These are phyloP conservation scores for Ylistrum balloti DNA, from an alignment of 1,140 invertebrate genomes.

Conservation along the genomic window DNA sequence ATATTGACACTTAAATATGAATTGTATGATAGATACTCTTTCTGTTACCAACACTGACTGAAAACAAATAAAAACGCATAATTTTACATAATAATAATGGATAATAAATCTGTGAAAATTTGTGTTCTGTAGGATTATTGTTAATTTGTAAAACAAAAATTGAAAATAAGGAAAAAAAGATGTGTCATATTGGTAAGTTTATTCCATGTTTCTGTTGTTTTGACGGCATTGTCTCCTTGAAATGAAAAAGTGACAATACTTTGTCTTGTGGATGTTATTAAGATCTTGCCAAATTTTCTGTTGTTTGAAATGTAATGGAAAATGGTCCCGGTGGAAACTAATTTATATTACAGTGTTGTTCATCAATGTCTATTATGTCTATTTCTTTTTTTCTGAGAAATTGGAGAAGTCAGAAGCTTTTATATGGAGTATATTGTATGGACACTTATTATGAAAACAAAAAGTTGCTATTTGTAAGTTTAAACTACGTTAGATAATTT, in stretches of 20 bases:
- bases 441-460: background rate
- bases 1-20: background rate
- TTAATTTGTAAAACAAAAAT: background rate
- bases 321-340: background rate
- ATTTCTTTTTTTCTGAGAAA: constrained; percentile 19
- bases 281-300: constrained; percentile 18
- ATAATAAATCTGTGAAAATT: too few species aligned
- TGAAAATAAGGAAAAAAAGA: too few species aligned
- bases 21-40: too few species aligned
- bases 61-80: too few species aligned
- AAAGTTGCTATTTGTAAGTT: constrained; percentile 36
- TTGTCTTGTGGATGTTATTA: background rate
- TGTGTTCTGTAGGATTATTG: too few species aligned
- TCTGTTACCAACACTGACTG: too few species aligned
- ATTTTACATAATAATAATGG: too few species aligned
- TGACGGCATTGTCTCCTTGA: background rate
- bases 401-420: background rate
- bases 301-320: background rate
- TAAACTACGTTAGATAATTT: background rate
- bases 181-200: background rate
- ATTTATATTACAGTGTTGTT: background rate
- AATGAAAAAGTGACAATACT: background rate
- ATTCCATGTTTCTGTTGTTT: background rate
- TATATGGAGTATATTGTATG: background rate
- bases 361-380: background rate